phyloP scores from a whole-genome alignment of 2,113 vertebrate species.

The Paraplagusia blochii region DNA sequence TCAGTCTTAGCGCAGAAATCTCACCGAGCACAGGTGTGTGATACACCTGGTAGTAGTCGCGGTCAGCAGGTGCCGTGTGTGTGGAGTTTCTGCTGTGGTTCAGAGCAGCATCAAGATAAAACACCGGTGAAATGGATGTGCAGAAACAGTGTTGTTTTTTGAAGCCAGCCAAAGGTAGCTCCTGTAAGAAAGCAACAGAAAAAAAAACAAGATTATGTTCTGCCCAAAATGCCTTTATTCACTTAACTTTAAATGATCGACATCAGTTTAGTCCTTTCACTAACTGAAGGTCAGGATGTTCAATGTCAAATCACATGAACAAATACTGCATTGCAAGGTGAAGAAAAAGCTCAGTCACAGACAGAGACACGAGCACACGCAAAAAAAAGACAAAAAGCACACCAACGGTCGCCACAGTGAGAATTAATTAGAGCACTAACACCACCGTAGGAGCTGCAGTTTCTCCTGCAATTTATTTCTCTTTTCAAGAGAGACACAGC shows the following conservation, averaged over 20 bases:
- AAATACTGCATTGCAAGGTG: neutral
- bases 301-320: constrained; percentile 16
- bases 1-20: neutral
- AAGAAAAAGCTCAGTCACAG: neutral
- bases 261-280: constrained; percentile 9
- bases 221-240: constrained; percentile 2
- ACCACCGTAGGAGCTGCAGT: constrained; percentile 9
- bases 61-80: constrained; percentile 2
- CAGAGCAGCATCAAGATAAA: constrained; percentile 69
- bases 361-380: neutral
- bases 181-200: constrained; percentile 75
- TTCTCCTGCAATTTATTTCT: constrained; percentile 18
- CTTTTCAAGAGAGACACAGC: constrained; percentile 26
- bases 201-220: constrained; percentile 22
- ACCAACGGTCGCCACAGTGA: neutral
- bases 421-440: constrained; percentile 33
- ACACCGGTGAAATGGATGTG: constrained; percentile 77
- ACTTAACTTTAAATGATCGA: neutral
- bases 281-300: constrained; percentile 15
- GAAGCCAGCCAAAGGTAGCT: constrained; percentile 87
- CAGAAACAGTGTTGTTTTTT: constrained; percentile 83
- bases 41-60: constrained; percentile 80
- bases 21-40: constrained; percentile 92
- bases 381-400: neutral
- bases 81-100: constrained; percentile 9